Conservation (phyloP, 2,113 vertebrate genomes). For the Haemorhous mexicanus region DNA sequence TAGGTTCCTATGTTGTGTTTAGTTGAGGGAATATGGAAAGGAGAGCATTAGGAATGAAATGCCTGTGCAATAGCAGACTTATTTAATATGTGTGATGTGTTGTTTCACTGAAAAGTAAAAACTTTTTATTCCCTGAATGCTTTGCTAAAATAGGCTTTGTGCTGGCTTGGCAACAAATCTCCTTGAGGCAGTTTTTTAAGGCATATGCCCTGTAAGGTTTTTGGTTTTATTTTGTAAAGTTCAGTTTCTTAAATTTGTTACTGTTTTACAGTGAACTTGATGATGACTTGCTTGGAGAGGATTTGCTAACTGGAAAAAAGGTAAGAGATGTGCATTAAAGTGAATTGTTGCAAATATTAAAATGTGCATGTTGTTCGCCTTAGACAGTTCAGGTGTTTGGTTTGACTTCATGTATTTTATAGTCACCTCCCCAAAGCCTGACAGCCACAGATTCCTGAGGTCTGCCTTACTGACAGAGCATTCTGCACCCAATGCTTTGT, state of each 20-base stretch:
- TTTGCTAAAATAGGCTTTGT: not conserved
- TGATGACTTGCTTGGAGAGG: constrained; percentile 92
- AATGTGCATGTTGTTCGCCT: not conserved
- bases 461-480: not conserved
- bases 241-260: not conserved
- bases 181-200: not conserved
- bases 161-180: not conserved
- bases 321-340: constrained; percentile 67
- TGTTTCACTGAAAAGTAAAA: not conserved
- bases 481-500: not conserved
- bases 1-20: not conserved
- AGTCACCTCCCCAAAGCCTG: not conserved
- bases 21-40: not conserved
- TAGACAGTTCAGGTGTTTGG: not conserved
- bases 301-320: constrained; percentile 91
- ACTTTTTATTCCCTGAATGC: not conserved
- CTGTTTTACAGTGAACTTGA: constrained; percentile 87
- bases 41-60: not conserved
- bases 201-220: rapidly evolving
- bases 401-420: not conserved
- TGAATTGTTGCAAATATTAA: not conserved
- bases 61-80: not conserved
- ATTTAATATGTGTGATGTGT: not conserved
- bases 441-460: not conserved
- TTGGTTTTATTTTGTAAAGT: not conserved